Base-by-base conservation (phyloP, 2,113 vertebrate genomes). In the Paedocypris sp. region DNA sequence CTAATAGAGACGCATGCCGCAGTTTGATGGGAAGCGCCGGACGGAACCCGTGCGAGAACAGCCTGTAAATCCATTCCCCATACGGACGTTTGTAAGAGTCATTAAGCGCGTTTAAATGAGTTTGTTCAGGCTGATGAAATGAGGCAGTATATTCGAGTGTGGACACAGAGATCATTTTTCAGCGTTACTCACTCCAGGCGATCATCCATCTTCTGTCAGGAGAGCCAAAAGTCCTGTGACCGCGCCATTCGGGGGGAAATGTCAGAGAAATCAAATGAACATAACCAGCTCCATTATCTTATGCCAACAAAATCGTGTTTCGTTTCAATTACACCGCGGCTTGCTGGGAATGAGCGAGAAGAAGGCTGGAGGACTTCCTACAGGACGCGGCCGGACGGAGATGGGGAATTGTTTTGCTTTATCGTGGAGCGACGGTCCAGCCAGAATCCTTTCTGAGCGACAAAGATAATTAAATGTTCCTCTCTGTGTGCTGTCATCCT, bases 51-150 rank as follows among this genome's bases (percentile, higher is more conserved):
- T 47, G 54, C 4, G 70, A 73, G 77, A 80, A 69, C 67, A 75
- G 73, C 68, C 71, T 22, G 32, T 64, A 67, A 75, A 80, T 75
- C 79, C 69, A 65, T 59, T 67, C 61, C 77, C 70, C 75, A 73
- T 74, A 67, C 64, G 60, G 72, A 81, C 79, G 75, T 82, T 76
- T 84, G 71, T 48, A 62, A 76, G 76, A 83, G 77, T 84, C 82
- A 83, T 86, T 82, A 84, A 73, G 73, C 73, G 73, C 64, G 62
- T 83, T 82, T 81, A 80, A 83, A 86, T 77, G 67, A 80, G 80
- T 78, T 75, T 72, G 65, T 83, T 83, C 82, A 72, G 79, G 73
- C 72, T 61, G 66, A 80, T 69, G 73, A 83, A 82, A 82, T 75
- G 77, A 80, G 76, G 75, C 77, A 52, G 66, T 79, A 79, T 78